Conservation (phyloP, 2,113 vertebrate genomes). For the Thinocorus orbignyianus region DNA sequence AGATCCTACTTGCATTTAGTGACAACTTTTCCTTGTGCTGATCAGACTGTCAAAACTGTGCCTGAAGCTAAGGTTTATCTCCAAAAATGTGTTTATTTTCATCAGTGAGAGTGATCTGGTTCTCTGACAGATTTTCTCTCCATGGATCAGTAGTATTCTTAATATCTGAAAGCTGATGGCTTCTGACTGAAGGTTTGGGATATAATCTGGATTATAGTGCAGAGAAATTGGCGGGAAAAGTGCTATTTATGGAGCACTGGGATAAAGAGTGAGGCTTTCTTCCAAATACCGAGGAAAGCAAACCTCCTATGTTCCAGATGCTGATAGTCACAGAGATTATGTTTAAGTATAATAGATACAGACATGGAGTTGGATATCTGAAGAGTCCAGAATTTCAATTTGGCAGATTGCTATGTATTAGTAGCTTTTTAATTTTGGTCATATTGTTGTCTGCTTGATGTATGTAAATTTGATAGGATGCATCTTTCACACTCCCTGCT, state of each 20-base stretch:
- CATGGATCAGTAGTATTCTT: not conserved
- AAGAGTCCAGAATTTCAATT: not conserved
- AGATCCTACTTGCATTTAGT: not conserved
- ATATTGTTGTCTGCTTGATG: not conserved
- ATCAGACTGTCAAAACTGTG: not conserved
- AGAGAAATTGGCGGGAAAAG: not conserved
- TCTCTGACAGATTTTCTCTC: not conserved
- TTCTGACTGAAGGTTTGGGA: not conserved
- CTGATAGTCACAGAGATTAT: not conserved
- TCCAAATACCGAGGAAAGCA: not conserved
- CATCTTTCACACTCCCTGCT: not conserved
- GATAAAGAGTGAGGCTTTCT: not conserved
- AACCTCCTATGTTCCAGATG: not conserved
- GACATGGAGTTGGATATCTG: not conserved
- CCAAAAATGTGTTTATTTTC: not conserved
- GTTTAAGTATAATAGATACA: not conserved
- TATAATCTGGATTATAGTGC: not conserved
- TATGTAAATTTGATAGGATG: not conserved
- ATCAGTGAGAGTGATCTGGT: not conserved
- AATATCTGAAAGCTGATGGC: not conserved
- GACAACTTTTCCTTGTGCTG: not conserved
- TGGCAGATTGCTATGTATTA: not conserved
- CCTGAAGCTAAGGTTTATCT: not conserved
- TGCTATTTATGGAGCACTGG: not conserved
- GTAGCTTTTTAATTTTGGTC: slow-evolving; percentile 27